These are phyloP conservation scores for Lytechinus variegatus DNA, from an alignment of 35 echinoderm and acorn worm species.

Conservation along the genomic window DNA sequence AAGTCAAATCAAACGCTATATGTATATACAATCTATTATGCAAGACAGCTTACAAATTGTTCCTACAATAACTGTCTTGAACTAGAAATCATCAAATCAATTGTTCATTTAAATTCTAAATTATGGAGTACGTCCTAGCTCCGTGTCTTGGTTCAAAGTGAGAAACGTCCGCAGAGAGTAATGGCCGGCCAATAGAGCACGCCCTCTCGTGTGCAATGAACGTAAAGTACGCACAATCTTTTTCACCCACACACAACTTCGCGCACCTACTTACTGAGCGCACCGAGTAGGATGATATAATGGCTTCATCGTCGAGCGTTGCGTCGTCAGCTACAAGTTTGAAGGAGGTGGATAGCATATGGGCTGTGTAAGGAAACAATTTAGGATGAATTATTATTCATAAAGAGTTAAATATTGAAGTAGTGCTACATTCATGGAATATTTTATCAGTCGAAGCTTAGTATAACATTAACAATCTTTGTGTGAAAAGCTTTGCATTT, in stretches of 20 bases:
- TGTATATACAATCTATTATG: too few species aligned
- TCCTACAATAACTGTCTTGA: too few species aligned
- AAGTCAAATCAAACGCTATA: too few species aligned
- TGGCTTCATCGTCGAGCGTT: neutral
- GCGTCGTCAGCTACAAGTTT: neutral
- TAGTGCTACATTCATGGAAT: too few species aligned
- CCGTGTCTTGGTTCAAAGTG: neutral
- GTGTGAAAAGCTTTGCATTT: too few species aligned
- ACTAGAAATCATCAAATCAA: neutral
- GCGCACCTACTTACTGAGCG: neutral
- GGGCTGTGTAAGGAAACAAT: neutral
- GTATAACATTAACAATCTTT: too few species aligned
- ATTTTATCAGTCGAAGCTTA: too few species aligned
- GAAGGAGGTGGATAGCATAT: neutral
- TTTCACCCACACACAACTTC: neutral
- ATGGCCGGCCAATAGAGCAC: neutral
- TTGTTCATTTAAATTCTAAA: neutral
- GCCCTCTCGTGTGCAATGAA: neutral
- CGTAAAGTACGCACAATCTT: neutral
- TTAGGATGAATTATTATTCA: too few species aligned
- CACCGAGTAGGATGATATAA: neutral
- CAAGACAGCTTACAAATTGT: too few species aligned
- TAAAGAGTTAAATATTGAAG: too few species aligned
- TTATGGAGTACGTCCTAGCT: neutral
- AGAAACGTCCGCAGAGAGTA: neutral